These are phyloP conservation scores for Chrysochloris asiatica DNA, from an alignment of 2,113 vertebrate genomes.

Conservation along the genomic window DNA sequence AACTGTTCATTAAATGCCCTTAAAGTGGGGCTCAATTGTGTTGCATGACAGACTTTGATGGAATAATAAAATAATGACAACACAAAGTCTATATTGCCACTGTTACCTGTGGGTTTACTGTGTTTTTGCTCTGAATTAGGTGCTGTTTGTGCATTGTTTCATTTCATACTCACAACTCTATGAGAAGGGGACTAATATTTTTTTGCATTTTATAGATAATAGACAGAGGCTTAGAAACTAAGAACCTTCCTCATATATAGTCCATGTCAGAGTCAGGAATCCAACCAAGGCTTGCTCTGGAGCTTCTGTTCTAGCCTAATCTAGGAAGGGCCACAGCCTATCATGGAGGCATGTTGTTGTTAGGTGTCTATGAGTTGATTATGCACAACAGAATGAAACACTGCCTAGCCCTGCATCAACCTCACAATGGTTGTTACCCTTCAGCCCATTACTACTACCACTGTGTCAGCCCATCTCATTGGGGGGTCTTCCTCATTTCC, in stretches of 20 bases:
- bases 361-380: too few relatives aligned
- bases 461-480: too few relatives aligned
- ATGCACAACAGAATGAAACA: too few relatives aligned
- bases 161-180: not conserved
- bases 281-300: not conserved
- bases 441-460: too few relatives aligned
- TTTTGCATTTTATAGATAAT: not conserved
- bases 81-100: not conserved
- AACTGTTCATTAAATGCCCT: slow-evolving; percentile 14
- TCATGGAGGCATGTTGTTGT: too few relatives aligned
- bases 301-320: not conserved
- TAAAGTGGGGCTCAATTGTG: not conserved
- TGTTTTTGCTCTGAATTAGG: not conserved
- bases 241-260: not conserved
- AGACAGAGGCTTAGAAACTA: not conserved
- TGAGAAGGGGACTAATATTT: not conserved
- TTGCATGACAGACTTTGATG: not conserved
- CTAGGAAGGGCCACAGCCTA: not conserved
- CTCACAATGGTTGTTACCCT: too few relatives aligned
- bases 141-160: not conserved
- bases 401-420: too few relatives aligned
- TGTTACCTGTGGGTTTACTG: not conserved
- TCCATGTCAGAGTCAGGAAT: not conserved
- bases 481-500: too few relatives aligned
- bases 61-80: slow-evolving; percentile 21